Conservation (phyloP, 2,113 vertebrate species). For the Pelecanoides urinatrix region DNA sequence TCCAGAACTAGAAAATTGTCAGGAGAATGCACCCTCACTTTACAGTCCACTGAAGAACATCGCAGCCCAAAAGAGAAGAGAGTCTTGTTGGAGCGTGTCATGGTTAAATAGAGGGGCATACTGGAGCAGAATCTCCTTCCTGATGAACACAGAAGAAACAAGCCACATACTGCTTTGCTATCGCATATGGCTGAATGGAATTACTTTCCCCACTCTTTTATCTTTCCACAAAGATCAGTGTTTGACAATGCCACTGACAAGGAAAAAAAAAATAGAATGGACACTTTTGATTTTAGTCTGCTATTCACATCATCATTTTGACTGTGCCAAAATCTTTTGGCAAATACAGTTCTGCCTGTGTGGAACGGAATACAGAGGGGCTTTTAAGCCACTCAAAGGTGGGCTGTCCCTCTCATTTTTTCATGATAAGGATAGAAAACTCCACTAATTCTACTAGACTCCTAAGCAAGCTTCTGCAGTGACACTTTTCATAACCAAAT, state of each 20-base stretch:
- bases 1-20: not conserved
- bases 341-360: not conserved
- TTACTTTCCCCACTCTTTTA: not conserved
- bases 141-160: not conserved
- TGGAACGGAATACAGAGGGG: not conserved
- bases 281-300: not conserved
- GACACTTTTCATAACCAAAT: not conserved
- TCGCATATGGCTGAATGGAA: fast-evolving
- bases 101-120: not conserved
- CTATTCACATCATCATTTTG: not conserved
- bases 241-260: not conserved
- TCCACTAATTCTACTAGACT: not conserved
- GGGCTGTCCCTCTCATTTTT: not conserved
- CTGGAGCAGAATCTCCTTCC: not conserved
- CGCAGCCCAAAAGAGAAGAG: not conserved
- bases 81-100: not conserved
- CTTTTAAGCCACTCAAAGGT: not conserved
- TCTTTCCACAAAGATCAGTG: not conserved
- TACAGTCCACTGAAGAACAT: not conserved
- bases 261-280: not conserved
- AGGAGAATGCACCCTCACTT: not conserved
- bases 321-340: not conserved
- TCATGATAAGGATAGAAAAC: not conserved
- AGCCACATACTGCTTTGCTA: not conserved
- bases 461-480: not conserved